Evolutionary conservation across 2,888 invertebrate species (phyloP).

Genomic region (Zygogramma bicolorata): DNA sequence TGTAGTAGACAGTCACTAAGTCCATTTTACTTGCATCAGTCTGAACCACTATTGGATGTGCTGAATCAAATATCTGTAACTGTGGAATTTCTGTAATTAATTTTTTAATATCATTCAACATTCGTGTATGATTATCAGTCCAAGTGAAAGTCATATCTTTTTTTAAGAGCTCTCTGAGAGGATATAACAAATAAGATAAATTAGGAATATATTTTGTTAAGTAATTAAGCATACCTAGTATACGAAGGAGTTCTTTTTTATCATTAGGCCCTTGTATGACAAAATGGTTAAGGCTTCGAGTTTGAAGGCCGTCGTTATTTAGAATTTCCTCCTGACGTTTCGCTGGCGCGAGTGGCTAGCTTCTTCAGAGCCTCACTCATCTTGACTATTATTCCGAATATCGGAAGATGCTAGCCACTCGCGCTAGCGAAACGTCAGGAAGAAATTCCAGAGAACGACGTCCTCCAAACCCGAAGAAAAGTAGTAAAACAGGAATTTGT

Average conservation of each 20-base stretch:
- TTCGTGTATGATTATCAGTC: background rate
- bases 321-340: no score
- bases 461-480: no score
- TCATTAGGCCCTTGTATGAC: no score
- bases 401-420: no score
- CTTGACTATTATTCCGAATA: no score
- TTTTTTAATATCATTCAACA: slow-evolving; percentile 20
- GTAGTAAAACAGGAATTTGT: no score
- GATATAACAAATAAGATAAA: slow-evolving; percentile 6
- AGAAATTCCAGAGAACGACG: no score
- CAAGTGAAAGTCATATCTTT: slow-evolving; percentile 13
- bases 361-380: no score
- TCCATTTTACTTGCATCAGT: slow-evolving; percentile 43
- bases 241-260: slow-evolving; percentile 31
- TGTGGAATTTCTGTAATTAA: background rate
- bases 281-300: no score
- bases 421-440: no score
- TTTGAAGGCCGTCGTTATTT: no score
- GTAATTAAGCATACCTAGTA: slow-evolving; percentile 30
- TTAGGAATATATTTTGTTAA: slow-evolving; percentile 30
- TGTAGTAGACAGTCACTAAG: slow-evolving; percentile 43
- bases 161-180: slow-evolving; percentile 20
- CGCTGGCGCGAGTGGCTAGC: no score
- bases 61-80: background rate
- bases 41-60: slow-evolving; percentile 41